Conservation (phyloP, 2,113 vertebrate genomes). For the Phylloscopus trochiloides region DNA sequence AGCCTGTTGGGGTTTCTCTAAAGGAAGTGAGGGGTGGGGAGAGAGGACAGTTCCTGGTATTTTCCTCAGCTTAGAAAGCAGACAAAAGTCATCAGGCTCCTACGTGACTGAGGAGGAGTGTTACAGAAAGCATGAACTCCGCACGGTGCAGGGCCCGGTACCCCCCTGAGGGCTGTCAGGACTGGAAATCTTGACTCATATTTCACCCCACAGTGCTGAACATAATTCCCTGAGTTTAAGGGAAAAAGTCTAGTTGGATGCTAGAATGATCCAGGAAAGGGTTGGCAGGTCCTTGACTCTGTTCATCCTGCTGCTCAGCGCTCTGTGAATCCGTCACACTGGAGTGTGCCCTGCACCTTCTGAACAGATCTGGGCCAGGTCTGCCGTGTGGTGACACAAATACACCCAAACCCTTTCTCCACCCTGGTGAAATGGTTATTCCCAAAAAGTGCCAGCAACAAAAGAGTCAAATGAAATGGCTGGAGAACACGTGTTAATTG, state of each 20-base stretch:
- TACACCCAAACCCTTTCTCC: background rate
- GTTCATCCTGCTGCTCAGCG: background rate
- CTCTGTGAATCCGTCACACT: background rate
- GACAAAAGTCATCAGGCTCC: background rate
- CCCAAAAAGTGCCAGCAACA: background rate
- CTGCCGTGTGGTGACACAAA: background rate
- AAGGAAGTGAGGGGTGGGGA: background rate
- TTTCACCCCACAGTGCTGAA: background rate
- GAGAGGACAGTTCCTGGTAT: conserved; percentile 34
- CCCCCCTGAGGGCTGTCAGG: background rate
- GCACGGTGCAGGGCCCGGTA: background rate
- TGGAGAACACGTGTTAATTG: background rate
- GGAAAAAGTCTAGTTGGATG: background rate
- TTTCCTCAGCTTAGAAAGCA: conserved; percentile 46
- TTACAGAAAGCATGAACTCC: background rate
- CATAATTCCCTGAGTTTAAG: background rate
- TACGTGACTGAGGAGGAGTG: background rate
- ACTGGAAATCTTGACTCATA: background rate
- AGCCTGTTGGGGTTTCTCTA: conserved; percentile 29
- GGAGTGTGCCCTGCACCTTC: background rate
- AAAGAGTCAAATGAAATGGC: background rate
- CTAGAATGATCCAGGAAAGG: background rate
- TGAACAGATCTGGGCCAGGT: background rate
- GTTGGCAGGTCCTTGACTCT: background rate
- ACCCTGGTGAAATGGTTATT: background rate